Base-by-base conservation (phyloP, 2,888 invertebrate species). In the Drosophila paranaensis region DNA sequence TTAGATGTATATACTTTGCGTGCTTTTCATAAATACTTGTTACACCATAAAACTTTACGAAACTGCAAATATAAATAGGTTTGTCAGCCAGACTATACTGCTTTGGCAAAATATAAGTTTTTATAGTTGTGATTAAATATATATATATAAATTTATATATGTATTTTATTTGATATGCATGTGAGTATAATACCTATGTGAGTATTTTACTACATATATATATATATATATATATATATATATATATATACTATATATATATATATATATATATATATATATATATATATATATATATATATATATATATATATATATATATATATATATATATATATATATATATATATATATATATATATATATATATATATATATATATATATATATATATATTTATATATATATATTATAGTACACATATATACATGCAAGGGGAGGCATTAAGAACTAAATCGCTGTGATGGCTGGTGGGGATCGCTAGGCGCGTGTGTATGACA, bases 401-500 rank as follows among this genome's bases (percentile, higher is more conserved):
- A 20, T 25, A 33, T 8, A 6, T 9, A 33, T 57, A 45, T 35
- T 20, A 20, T 20, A 20, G 20, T 20, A 20, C 20, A 20, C 20
- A 20, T 20, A 20, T 20, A 20, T 20, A 20, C 20, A 20, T 20
- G 20, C 20, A 20, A 20, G 20, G 20, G 20, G 30, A 71, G 46
- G 43, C 51, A 30, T 33, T 53, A 42, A 60, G 16, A 65, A 60
- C 66, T 61, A 71, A 63, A 66, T 62, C 74, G 54, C 46, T 43
- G 50, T 25, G 54, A 50, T 53, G 37, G 37, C 37, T 64, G 45
- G 66, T 55, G 69, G 68, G 63, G 72, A 67, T 70, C 53, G 62
- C 66, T 67, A 66, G 89, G 85, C 85, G 88, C 89, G 84, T 89
- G 89, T 76, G 73, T 82, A 61, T 84, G 82, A 85, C 82, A 89